Conservation (phyloP, 2,888 invertebrate genomes). For the Drosophila prolongata region DNA sequence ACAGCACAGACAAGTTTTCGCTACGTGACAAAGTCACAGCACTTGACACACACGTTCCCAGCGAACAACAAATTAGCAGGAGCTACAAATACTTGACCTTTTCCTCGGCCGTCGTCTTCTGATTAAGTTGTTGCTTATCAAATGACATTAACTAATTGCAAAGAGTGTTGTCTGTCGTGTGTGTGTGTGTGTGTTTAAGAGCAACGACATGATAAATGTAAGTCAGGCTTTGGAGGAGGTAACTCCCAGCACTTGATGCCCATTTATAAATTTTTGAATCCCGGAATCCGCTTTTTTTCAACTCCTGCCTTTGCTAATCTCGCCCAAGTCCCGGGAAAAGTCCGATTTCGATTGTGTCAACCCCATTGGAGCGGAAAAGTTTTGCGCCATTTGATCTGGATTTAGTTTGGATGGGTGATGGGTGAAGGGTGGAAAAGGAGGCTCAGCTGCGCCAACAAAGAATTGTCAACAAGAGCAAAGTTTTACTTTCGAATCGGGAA, state of each 20-base stretch:
- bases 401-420: constrained; percentile 13
- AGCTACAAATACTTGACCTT: constrained; percentile 72
- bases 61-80: constrained; percentile 72
- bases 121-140: constrained; percentile 66
- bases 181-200: constrained; percentile 6
- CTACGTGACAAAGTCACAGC: constrained; percentile 76
- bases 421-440: constrained; percentile 6
- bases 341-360: constrained; percentile 36
- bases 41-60: constrained; percentile 61
- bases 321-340: constrained; percentile 46
- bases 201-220: constrained; percentile 59
- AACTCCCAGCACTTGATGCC: constrained; percentile 54
- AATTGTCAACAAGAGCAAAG: constrained; percentile 59
- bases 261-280: constrained; percentile 77
- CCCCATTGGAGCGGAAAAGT: constrained; percentile 48
- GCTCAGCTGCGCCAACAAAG: constrained; percentile 48
- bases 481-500: constrained; percentile 67
- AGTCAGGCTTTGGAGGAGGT: constrained; percentile 12
- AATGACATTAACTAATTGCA: constrained; percentile 78
- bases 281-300: constrained; percentile 23
- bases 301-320: constrained; percentile 61
- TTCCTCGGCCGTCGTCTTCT: constrained; percentile 50
- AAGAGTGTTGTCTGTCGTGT: constrained; percentile 31
- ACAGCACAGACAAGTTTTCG: constrained; percentile 69
- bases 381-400: constrained; percentile 71